phyloP scores from a whole-genome alignment of 2,797 vertebrate genomes.

The Sebastes steindachneri region DNA sequence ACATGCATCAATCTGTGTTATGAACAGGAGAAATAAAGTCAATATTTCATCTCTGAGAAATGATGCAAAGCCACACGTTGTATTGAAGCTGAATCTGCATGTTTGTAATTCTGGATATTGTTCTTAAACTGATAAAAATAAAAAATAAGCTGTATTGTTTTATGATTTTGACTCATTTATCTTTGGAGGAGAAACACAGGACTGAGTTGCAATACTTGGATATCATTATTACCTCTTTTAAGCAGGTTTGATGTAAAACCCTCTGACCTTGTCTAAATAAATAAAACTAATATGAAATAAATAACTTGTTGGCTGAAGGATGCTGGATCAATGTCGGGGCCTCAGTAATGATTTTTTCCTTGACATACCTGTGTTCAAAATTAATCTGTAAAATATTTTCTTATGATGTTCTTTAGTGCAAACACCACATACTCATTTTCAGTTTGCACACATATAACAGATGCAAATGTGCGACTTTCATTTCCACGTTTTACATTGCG shows the following conservation, averaged over 20 bases:
- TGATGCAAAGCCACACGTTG: conserved; percentile 27
- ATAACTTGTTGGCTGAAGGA: conserved; percentile 58
- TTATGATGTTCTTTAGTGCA: not conserved
- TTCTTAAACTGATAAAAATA: conserved; percentile 18
- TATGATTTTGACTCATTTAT: not conserved
- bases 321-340: conserved; percentile 52
- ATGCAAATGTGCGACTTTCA: not conserved
- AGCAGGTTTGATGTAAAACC: not conserved
- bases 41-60: conserved; percentile 66
- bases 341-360: conserved; percentile 38
- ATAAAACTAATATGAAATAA: conserved; percentile 52
- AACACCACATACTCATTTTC: not conserved
- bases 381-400: conserved; percentile 38
- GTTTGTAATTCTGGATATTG: conserved; percentile 36
- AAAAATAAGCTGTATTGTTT: conserved; percentile 3
- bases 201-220: not conserved
- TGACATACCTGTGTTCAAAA: conserved; percentile 19
- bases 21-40: conserved; percentile 57
- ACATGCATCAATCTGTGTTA: conserved; percentile 62
- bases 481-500: not conserved
- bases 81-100: conserved; percentile 55
- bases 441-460: not conserved
- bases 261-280: conserved; percentile 63
- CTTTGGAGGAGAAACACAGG: not conserved
- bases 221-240: not conserved